Evolutionary conservation across 2,888 invertebrate species (phyloP).

Genomic region (Dascillus cervinus): DNA sequence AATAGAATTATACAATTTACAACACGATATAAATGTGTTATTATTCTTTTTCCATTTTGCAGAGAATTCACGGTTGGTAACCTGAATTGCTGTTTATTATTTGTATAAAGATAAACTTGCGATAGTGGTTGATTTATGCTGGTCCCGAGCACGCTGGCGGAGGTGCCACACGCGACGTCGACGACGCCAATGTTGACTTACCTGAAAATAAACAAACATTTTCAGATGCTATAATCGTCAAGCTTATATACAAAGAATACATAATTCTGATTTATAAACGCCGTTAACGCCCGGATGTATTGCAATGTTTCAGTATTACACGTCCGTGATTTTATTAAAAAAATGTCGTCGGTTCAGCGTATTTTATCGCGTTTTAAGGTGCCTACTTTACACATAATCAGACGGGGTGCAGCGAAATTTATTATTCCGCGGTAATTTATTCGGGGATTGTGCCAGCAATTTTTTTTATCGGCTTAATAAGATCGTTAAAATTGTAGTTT

Average conservation of each 20-base stretch:
- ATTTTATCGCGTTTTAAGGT: too few relatives aligned
- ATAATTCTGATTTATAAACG: too few relatives aligned
- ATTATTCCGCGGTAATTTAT: too few relatives aligned
- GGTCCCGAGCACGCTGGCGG: conserved; percentile 14
- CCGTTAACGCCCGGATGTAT: not conserved
- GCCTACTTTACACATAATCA: too few relatives aligned
- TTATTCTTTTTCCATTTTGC: conserved; percentile 25
- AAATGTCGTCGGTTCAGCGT: too few relatives aligned
- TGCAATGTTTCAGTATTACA: not conserved
- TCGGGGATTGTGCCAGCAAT: too few relatives aligned
- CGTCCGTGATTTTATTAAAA: too few relatives aligned
- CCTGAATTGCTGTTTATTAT: conserved; percentile 16
- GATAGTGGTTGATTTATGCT: conserved; percentile 25
- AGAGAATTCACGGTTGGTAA: conserved; percentile 19
- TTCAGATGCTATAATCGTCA: conserved; percentile 9
- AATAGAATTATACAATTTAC: conserved; percentile 37
- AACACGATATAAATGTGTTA: conserved; percentile 33
- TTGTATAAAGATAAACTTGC: conserved; percentile 19
- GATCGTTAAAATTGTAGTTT: too few relatives aligned
- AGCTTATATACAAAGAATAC: too few relatives aligned
- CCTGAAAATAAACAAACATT: conserved; percentile 5
- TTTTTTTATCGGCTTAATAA: too few relatives aligned
- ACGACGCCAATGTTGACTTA: conserved; percentile 8
- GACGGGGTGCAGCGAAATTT: too few relatives aligned
- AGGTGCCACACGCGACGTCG: conserved; percentile 22